Evolutionary conservation across 2,888 invertebrate genomes (phyloP).

Genomic region (Melangyna quadrimaculata): DNA sequence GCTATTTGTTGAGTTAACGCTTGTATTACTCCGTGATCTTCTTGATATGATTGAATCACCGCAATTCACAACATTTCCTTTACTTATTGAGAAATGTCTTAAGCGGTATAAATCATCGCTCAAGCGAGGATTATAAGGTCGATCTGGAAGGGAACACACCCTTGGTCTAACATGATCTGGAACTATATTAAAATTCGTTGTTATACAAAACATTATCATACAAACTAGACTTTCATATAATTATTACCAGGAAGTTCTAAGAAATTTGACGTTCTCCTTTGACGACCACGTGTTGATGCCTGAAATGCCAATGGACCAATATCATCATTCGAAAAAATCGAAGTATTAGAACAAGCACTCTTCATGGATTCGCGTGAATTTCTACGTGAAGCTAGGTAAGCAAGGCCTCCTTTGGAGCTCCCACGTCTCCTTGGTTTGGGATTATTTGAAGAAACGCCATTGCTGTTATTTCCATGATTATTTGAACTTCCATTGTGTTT

Average conservation of each 20-base stretch:
- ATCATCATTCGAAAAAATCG: slow-evolving; percentile 87
- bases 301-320: slow-evolving; percentile 91
- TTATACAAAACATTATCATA: neutral
- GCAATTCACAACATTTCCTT: slow-evolving; percentile 93
- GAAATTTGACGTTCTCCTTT: slow-evolving; percentile 92
- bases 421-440: slow-evolving; percentile 85
- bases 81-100: slow-evolving; percentile 92
- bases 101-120: slow-evolving; percentile 93
- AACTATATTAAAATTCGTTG: slow-evolving; percentile 82
- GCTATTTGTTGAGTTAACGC: slow-evolving; percentile 92
- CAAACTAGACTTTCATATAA: neutral
- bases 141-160: slow-evolving; percentile 92
- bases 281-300: slow-evolving; percentile 88
- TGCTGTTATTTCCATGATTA: slow-evolving; percentile 58
- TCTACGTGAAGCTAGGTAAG: slow-evolving; percentile 92
- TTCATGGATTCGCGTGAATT: slow-evolving; percentile 88
- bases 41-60: slow-evolving; percentile 94
- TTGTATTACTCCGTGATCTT: slow-evolving; percentile 92
- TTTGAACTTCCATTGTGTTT: slow-evolving; percentile 74
- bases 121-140: slow-evolving; percentile 91
- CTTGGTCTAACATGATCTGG: slow-evolving; percentile 92
- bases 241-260: slow-evolving; percentile 90
- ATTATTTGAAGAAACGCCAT: slow-evolving; percentile 51
- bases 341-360: slow-evolving; percentile 86
- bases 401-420: slow-evolving; percentile 84